Conservation (phyloP, 1,140 invertebrate genomes). For the Oscheius sp. region DNA sequence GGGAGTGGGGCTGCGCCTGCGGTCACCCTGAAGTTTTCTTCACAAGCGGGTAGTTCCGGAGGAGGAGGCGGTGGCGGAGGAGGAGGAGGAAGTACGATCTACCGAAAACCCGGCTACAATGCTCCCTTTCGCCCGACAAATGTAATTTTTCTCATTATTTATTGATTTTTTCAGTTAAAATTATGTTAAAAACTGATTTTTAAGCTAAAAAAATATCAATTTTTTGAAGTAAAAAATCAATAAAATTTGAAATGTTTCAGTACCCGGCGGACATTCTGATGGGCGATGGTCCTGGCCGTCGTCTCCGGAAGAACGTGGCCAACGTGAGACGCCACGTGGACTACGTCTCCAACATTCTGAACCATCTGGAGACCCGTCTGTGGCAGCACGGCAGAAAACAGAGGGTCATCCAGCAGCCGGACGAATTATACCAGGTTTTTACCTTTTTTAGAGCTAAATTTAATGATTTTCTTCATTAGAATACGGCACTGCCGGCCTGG, state of each 20-base stretch:
- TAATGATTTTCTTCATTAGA: neutral
- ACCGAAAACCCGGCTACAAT: conserved; percentile 3
- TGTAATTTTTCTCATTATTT: neutral
- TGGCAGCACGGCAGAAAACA: conserved; percentile 25
- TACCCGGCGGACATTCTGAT: neutral
- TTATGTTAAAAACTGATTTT: no score
- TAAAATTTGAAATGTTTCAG: neutral
- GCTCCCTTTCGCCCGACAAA: neutral
- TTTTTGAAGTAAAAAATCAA: neutral
- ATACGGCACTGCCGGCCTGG: conserved; percentile 49
- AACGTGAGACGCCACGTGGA: conserved; percentile 45
- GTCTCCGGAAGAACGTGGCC: conserved; percentile 43
- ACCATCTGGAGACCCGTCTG: conserved; percentile 34
- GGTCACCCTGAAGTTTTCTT: neutral
- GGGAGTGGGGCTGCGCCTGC: neutral
- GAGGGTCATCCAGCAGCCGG: conserved; percentile 25
- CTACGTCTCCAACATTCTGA: conserved; percentile 41
- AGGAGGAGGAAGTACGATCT: neutral
- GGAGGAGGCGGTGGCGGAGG: no score
- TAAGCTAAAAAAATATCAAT: neutral
- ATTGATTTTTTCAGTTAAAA: neutral
- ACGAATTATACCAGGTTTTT: conserved; percentile 20
- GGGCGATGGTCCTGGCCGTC: conserved; percentile 21
- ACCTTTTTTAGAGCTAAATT: neutral
- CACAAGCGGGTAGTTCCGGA: no score